A percentile compares a stretch with the other conserved stretches of the same genome.
These are phyloP conservation scores for Sylvietta virens DNA, from an alignment of 2,113 vertebrate genomes.

Conservation along the genomic window DNA sequence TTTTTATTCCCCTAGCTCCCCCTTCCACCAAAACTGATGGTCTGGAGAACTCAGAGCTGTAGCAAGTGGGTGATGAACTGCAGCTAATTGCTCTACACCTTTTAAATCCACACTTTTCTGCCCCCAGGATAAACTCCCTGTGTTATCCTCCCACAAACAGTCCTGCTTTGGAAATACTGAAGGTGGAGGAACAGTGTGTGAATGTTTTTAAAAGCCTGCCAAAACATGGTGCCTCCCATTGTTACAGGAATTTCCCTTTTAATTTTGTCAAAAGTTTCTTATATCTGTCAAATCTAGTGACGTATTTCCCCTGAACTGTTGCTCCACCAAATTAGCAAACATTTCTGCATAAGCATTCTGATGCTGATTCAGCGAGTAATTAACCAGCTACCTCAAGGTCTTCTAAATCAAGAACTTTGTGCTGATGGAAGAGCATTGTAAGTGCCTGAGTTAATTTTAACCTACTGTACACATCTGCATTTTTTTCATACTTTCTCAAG, in stretches of 20 bases:
- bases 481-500: not conserved
- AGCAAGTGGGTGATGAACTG: accelerated
- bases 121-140: not conserved
- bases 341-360: not conserved
- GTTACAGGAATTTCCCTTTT: not conserved
- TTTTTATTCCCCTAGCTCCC: not conserved
- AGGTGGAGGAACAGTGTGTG: not conserved
- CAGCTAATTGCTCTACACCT: not conserved
- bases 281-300: not conserved
- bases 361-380: not conserved
- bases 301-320: not conserved
- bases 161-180: not conserved
- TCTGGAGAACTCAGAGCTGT: not conserved
- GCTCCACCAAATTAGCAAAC: not conserved
- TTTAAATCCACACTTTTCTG: not conserved
- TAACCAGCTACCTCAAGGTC: not conserved
- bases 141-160: not conserved
- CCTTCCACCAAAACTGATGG: not conserved
- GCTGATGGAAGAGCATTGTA: not conserved
- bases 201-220: not conserved
- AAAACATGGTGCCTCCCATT: not conserved
- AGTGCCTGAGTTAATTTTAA: conserved; percentile 8
- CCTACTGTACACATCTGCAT: not conserved
- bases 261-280: not conserved
- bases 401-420: conserved; percentile 1